These are phyloP conservation scores for Andrena haemorrhoa DNA, from an alignment of 2,888 invertebrate genomes.

Conservation along the genomic window DNA sequence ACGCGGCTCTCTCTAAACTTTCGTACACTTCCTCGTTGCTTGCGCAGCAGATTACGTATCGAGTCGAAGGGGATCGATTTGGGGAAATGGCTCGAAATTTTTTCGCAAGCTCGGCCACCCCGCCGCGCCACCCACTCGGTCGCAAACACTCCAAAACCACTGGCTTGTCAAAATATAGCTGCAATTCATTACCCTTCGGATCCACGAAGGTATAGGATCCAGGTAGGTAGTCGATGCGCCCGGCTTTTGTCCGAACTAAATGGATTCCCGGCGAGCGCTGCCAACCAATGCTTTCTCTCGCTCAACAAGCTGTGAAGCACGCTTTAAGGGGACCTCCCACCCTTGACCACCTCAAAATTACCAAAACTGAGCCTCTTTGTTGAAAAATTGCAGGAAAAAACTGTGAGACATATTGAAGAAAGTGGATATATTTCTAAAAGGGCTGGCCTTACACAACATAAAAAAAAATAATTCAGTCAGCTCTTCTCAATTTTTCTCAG, in stretches of 20 bases:
- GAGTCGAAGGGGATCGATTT: not conserved
- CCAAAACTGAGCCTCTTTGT: too few relatives aligned
- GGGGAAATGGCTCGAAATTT: not conserved
- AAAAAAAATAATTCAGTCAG: too few relatives aligned
- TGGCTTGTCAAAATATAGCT: constrained; percentile 53
- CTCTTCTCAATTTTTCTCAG: too few relatives aligned
- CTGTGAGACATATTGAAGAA: too few relatives aligned
- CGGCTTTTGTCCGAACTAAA: constrained; percentile 50
- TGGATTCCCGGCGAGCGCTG: constrained; percentile 37
- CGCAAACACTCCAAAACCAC: constrained; percentile 19
- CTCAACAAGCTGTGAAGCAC: constrained; percentile 40
- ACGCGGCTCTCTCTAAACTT: not conserved
- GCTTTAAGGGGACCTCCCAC: not conserved
- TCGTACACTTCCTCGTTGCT: not conserved
- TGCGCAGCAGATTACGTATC: not conserved
- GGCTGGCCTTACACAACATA: too few relatives aligned
- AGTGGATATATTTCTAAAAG: too few relatives aligned
- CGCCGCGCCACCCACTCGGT: not conserved
- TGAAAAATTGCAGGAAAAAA: not conserved
- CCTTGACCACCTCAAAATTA: too few relatives aligned
- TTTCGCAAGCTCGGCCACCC: constrained; percentile 1
- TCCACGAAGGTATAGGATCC: constrained; percentile 16
- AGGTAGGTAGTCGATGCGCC: constrained; percentile 55
- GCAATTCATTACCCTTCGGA: constrained; percentile 22
- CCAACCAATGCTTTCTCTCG: constrained; percentile 15